These are phyloP conservation scores for Diploscapter pachys DNA, from an alignment of 1,140 invertebrate species.

Conservation along the genomic window DNA sequence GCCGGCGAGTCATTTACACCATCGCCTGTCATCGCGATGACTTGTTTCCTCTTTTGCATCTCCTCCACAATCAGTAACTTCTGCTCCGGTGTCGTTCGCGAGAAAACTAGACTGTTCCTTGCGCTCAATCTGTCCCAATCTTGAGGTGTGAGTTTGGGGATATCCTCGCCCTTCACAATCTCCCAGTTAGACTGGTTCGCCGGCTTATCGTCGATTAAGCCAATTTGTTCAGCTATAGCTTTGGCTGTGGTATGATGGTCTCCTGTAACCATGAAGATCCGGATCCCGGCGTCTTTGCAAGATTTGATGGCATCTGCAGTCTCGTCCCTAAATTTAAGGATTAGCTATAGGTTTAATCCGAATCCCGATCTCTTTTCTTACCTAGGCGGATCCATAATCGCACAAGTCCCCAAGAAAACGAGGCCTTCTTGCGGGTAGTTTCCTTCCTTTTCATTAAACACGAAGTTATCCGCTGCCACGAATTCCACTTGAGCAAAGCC, in stretches of 20 bases:
- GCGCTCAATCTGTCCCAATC: neutral
- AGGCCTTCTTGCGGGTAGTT: conserved; percentile 1
- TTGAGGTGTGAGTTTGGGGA: neutral
- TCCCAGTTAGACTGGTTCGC: neutral
- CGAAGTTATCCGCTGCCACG: neutral
- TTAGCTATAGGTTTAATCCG: neutral
- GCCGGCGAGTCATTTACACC: conserved; percentile 99
- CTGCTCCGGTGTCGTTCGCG: conserved; percentile 75
- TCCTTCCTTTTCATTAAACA: conserved; percentile 1
- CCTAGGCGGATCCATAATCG: conserved; percentile 16
- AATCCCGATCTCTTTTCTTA: neutral
- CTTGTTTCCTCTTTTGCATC: conserved; percentile 64
- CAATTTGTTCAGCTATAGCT: conserved; percentile 34
- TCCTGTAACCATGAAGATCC: conserved; percentile 27
- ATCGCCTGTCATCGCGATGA: conserved; percentile 99
- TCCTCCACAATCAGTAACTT: conserved; percentile 73
- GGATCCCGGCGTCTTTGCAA: conserved; percentile 15
- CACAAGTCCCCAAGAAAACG: conserved; percentile 4
- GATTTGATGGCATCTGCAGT: conserved; percentile 2
- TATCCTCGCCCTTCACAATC: conserved; percentile 4
- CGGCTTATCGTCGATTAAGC: neutral
- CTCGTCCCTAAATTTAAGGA: conserved; percentile 4
- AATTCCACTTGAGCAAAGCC: conserved; percentile 6
- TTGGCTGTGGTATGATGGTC: conserved; percentile 34
- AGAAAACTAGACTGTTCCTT: conserved; percentile 6